A percentile compares a stretch with the other conserved stretches of the same genome.
These are phyloP conservation scores for Pelvicachromis taeniatus DNA, from an alignment of 2,113 vertebrate genomes.

Conservation along the genomic window DNA sequence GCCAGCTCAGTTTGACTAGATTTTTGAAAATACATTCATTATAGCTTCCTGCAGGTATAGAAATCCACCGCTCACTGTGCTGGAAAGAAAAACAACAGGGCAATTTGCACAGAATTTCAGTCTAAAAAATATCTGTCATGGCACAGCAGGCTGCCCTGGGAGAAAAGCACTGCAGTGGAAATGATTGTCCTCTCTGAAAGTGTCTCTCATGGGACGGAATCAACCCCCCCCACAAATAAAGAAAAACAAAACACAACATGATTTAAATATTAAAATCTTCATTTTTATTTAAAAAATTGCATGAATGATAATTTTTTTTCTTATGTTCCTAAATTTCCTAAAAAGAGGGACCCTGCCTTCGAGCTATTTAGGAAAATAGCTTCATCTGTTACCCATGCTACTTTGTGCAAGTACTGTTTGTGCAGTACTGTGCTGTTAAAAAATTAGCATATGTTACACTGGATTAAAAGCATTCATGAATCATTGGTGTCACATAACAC, in stretches of 20 bases:
- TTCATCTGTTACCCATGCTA: neutral
- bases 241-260: neutral
- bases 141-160: conserved; percentile 5
- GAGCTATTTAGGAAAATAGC: neutral
- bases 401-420: neutral
- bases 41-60: neutral
- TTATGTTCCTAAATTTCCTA: neutral
- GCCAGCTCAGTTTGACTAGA: neutral
- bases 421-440: neutral
- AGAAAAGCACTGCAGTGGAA: conserved; percentile 5
- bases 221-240: neutral
- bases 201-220: neutral
- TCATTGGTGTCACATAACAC: conserved; percentile 6
- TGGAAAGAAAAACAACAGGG: conserved; percentile 12
- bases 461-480: conserved; percentile 35
- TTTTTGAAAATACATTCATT: neutral
- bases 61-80: neutral
- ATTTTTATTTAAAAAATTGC: neutral
- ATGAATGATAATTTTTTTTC: neutral
- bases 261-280: neutral
- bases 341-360: neutral
- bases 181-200: conserved; percentile 9
- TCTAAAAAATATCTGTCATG: neutral
- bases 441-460: conserved; percentile 35
- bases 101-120: conserved; percentile 11